Evolutionary conservation across 2,888 invertebrate species (phyloP), one percentile per base, ranked within the genome.

Genomic region (Flexamia atlantica): DNA sequence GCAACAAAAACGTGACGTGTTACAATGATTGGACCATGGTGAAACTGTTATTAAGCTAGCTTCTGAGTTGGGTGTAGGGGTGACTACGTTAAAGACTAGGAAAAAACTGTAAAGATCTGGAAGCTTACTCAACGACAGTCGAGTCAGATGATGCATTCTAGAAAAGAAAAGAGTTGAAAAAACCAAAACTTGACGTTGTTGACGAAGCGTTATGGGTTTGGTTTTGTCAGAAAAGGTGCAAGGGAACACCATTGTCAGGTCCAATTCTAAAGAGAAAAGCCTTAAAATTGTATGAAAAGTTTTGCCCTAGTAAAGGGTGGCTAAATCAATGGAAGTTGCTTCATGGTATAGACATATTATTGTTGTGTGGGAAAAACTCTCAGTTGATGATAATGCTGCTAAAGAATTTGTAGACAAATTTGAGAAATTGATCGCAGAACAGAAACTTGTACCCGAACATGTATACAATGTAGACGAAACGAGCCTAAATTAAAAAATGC

Each of bases 131-230:
- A 40, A 53, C 76, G 50, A 70, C 70, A 20, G 32, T 70, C 57
- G 80, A 84, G 68, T 46, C 17, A 46, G 82, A 84, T 70, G 57
- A 82, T 70, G 82, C 82, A 28, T 57, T 84, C 20, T 72, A 81
- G 30, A 72, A 46, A 32, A 32, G 88, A 87, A 70, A 88, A 82
- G 80, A 79, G 28, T 70, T 84, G 53, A 83, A 83, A 84, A 84
- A 53, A 40, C 74, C 81, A 42, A 68, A 83, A 74, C 32, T 68
- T 60, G 81, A 83, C 64, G 50, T 84, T 36, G 64, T 85, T 50
- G 83, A 84, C 50, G 81, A 81, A 32, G 85, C 76, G 20, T 68
- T 85, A 23, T 85, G 83, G 42, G 57, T 84, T 42, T 86, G 84
- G 85, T 85, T 86, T 68, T 68, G 81, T 32, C 84, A 82, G 74